Evolutionary conservation across 2,113 vertebrate genomes (phyloP).

Genomic region (Orthonyx spaldingii): DNA sequence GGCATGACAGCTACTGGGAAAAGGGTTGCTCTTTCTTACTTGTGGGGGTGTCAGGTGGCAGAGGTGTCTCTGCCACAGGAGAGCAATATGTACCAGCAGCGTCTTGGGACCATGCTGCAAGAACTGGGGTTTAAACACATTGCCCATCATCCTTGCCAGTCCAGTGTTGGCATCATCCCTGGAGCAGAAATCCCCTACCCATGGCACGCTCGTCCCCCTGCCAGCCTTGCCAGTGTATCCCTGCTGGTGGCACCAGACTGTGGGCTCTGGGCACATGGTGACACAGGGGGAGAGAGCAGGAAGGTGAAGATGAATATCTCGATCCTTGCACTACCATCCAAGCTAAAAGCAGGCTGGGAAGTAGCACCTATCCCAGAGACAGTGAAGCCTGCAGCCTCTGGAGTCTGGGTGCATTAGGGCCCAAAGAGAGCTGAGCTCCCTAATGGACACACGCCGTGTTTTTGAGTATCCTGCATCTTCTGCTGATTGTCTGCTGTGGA

Average conservation of each 20-base stretch:
- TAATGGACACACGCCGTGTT: not conserved
- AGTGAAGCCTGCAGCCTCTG: not conserved
- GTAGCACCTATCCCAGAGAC: not conserved
- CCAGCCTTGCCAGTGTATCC: not conserved
- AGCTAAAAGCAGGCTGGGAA: not conserved
- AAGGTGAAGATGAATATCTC: not conserved
- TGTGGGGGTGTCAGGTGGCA: not conserved
- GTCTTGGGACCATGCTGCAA: not conserved
- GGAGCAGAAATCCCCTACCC: not conserved
- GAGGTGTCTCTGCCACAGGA: not conserved
- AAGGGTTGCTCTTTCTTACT: not conserved
- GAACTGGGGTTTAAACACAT: not conserved
- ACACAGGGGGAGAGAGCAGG: not conserved
- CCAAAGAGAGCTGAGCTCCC: not conserved
- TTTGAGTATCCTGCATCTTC: not conserved
- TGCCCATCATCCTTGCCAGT: not conserved
- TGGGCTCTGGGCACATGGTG: not conserved
- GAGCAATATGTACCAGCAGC: not conserved
- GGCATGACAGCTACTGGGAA: not conserved
- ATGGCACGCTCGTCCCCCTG: rapidly evolving
- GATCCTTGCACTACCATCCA: not conserved
- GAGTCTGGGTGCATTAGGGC: not conserved
- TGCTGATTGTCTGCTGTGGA: not conserved
- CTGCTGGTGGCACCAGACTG: not conserved
- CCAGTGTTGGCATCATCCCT: not conserved